Evolutionary conservation across 2,888 invertebrate species (phyloP), one percentile per base, ranked within the genome.

Genomic region (Trilocha varians): DNA sequence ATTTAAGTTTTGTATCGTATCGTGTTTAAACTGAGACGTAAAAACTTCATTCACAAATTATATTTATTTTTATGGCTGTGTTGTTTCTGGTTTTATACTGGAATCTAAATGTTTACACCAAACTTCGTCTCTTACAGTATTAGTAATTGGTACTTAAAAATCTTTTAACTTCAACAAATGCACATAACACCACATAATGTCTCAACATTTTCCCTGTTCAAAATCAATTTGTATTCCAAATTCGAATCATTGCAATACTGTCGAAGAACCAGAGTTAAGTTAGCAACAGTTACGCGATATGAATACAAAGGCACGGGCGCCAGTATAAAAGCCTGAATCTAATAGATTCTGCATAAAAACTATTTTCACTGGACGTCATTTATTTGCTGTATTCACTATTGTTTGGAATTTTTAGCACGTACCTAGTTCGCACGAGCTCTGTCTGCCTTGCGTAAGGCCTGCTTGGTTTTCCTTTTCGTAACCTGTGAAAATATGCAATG

Each of bases 321-420:
- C 25, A 25, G 6, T 25, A 25, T 25, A 25, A 25, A 25, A 25
- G 6, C 25, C 11, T 25, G 25, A 2, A 11, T 25, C 11, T 9
- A 25, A 25, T 25, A 9, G 25, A 25, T 25, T 25, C n/a, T n/a
- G 25, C 11, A 6, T 25, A 62, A 58, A 55, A 55, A 56, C 50
- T 44, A 52, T 57, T 63, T 62, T 59, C 59, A 55, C 55, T 57
- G 32, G 45, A 53, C 35, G 50, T 55, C 60, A 59, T 52, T 57
- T 63, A 61, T 61, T 58, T 52, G 50, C 50, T 52, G 59, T 55
- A 64, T 61, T 53, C 43, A 52, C 60, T 43, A 74, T 74, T 74
- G 69, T 70, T 76, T 70, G 59, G 61, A 52, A 82, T 75, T 78
- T 71, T 62, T 63, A 63, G 62, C 83, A 83, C 83, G 84, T 83